Evolutionary conservation across 2,113 vertebrate species (phyloP).

Genomic region (Bubalus kerabau): DNA sequence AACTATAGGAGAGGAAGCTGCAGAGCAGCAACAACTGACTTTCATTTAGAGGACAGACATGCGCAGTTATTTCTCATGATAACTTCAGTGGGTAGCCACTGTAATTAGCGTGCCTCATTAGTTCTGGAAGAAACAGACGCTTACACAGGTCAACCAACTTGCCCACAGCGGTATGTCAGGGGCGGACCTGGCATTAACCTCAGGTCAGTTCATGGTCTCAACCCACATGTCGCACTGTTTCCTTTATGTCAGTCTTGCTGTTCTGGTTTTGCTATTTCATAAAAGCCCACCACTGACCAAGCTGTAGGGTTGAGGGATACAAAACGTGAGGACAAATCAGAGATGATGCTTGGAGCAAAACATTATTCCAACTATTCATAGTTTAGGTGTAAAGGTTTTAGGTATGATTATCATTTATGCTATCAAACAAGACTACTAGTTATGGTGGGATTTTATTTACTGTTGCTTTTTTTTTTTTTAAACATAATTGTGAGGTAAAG

Average conservation of each 20-base stretch:
- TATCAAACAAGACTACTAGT: background rate
- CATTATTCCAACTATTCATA: background rate
- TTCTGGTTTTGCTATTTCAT: background rate
- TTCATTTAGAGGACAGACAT: background rate
- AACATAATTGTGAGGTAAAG: background rate
- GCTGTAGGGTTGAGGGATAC: background rate
- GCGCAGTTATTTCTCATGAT: background rate
- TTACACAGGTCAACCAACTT: background rate
- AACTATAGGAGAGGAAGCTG: background rate
- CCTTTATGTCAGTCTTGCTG: background rate
- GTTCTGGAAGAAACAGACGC: background rate
- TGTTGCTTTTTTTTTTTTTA: background rate
- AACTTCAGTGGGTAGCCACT: background rate
- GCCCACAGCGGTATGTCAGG: background rate
- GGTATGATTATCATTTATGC: background rate
- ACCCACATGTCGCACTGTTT: background rate
- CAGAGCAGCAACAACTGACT: background rate
- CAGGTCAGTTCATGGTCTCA: background rate
- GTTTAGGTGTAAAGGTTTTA: background rate
- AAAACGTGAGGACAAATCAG: background rate
- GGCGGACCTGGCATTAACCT: background rate
- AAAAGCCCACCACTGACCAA: background rate
- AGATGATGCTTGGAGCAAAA: background rate
- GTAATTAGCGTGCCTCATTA: background rate
- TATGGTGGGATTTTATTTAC: background rate